Base-by-base conservation (phyloP, 1,140 invertebrate species). In the Drosophila dunni region DNA sequence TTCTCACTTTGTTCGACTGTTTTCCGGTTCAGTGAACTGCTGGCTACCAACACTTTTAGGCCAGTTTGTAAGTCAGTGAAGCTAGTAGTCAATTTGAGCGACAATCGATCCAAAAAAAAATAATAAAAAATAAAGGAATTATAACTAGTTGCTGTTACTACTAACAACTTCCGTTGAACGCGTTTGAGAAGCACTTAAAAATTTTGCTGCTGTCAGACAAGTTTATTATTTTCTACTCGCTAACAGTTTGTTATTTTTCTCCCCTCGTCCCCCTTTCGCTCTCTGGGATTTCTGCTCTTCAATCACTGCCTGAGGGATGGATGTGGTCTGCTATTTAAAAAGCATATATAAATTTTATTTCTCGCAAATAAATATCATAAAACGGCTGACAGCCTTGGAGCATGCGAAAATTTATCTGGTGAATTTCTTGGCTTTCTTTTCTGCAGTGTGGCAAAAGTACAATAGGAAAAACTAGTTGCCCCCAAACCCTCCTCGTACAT, bases 341-440 rank as follows among this genome's bases (percentile, higher is more conserved):
- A 62, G 24, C 24, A 29, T 54, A 50, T 64, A 83, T 48, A 73
- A 67, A 75, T 79, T 83, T 75, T 73, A 81, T 85, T 79, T 79
- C 68, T 62, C 64, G 48, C 75, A 78, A 81, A 78, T 75, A 84
- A 71, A 84, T 78, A 85, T 81, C 65, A 73, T 71, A 74, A 79
- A 80, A 84, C 66, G 53, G 53, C 57, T 68, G 71, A 74, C 58
- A 75, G 61, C 54, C 29, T 84, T 17, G 38, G 51, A 57, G 33
- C 17, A 53, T 29, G 48, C 24, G 33, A 68, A 78, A 80, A 84
- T 75, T 54, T 42, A 71, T 78, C 56, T 77, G 61, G 46, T 29
- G 45, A 38, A 36, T 53, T 69, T 65, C 13, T 44, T 53, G 67
- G 62, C 73, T 72, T 79, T 71, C 73, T 67, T 79, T 79, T 79